Percentiles rank a stretch among this genome's conserved stretches.
phyloP scores from a whole-genome alignment of 2,888 invertebrate genomes.

The Stenodema calcarata region DNA sequence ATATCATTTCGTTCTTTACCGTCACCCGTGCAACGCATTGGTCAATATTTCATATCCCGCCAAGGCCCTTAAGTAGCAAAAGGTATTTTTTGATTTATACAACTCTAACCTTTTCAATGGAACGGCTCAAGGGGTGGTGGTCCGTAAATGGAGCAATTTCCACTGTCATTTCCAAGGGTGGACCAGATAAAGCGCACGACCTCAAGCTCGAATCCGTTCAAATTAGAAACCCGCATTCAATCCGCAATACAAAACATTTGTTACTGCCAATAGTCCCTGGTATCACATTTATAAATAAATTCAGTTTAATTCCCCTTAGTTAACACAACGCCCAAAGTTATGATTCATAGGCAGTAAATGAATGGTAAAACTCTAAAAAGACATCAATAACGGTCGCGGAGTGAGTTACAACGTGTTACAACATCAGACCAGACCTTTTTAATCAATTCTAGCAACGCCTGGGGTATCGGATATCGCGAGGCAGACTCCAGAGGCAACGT shows the following conservation, averaged over 20 bases:
- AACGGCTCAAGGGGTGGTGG: not conserved
- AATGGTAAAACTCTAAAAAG: not conserved
- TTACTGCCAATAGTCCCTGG: not conserved
- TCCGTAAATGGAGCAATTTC: slow-evolving; percentile 19
- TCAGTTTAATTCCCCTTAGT: not conserved
- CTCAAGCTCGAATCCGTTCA: not conserved
- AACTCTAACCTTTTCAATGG: slow-evolving; percentile 2
- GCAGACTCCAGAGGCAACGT: not conserved
- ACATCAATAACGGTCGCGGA: not conserved
- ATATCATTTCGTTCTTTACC: not conserved
- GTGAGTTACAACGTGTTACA: not conserved
- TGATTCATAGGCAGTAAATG: not conserved
- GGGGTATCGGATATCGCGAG: not conserved
- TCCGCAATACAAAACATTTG: not conserved
- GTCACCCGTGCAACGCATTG: slow-evolving; percentile 4
- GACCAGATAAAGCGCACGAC: not conserved
- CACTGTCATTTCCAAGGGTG: slow-evolving; percentile 2
- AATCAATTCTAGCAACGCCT: not conserved
- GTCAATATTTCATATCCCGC: slow-evolving; percentile 6
- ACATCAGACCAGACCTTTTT: not conserved
- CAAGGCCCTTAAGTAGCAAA: slow-evolving; percentile 25
- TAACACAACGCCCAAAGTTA: not conserved
- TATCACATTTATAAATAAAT: not conserved
- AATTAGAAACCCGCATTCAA: slow-evolving; percentile 3
- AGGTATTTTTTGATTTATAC: slow-evolving; percentile 22